phyloP scores from a whole-genome alignment of 2,888 invertebrate species.

The Melitaea athalia region DNA sequence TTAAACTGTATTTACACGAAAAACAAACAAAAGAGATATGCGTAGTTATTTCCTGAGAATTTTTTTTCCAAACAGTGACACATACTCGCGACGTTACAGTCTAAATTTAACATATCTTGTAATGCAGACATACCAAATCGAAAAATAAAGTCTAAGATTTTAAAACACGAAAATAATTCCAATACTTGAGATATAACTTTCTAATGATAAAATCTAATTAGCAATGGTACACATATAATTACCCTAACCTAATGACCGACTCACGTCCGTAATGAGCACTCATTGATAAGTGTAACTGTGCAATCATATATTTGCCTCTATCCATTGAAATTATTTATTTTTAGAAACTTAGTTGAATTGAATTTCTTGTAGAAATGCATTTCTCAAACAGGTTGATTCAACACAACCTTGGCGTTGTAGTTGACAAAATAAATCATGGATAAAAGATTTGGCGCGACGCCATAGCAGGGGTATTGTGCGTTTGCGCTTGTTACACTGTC shows the following conservation, averaged over 20 bases:
- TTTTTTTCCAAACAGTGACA: not conserved
- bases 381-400: conserved; percentile 54
- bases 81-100: not conserved
- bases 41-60: not conserved
- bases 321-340: not conserved
- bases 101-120: not conserved
- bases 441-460: conserved; percentile 63
- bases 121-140: not conserved
- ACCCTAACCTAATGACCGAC: not conserved
- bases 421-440: conserved; percentile 61
- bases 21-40: not conserved
- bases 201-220: not conserved
- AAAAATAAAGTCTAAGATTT: not conserved
- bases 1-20: not conserved
- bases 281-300: not conserved
- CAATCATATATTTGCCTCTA: not conserved
- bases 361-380: conserved; percentile 31
- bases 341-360: conserved; percentile 11
- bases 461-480: conserved; percentile 47
- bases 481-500: conserved; percentile 22
- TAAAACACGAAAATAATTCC: not conserved
- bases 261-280: not conserved
- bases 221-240: conserved; percentile 3
- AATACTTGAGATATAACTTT: not conserved
- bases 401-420: conserved; percentile 64